Percentiles rank a stretch among this genome's conserved stretches.
These are phyloP conservation scores for Zaprionus lineosus DNA, from an alignment of 2,888 invertebrate genomes.

Conservation along the genomic window DNA sequence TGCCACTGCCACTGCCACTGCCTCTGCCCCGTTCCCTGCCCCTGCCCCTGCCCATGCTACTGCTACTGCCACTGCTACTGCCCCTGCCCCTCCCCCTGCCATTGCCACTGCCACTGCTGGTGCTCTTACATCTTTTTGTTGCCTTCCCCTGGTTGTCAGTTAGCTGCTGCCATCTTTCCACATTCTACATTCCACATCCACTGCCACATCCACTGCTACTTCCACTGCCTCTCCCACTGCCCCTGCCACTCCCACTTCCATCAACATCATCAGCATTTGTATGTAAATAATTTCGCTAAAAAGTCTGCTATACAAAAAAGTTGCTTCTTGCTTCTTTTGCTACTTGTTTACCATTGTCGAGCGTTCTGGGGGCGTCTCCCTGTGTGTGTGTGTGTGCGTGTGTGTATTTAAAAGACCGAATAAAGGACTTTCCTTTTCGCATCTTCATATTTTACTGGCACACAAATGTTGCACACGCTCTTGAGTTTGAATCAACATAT, in stretches of 20 bases:
- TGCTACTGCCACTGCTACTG: too few species aligned
- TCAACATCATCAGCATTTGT: constrained; percentile 63
- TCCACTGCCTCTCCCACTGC: too few species aligned
- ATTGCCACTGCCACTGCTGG: too few species aligned
- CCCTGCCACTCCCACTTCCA: constrained; percentile 42
- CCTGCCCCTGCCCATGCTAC: too few species aligned
- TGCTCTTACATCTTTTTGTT: neutral
- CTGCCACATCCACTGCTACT: too few species aligned
- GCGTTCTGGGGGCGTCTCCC: constrained; percentile 14
- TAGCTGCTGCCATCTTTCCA: constrained; percentile 38
- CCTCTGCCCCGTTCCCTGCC: neutral
- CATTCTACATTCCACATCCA: too few species aligned
- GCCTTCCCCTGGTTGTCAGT: neutral
- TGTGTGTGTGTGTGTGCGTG: constrained; percentile 5
- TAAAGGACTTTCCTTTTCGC: constrained; percentile 25
- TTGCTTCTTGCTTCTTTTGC: constrained; percentile 43
- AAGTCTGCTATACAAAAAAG: constrained; percentile 57
- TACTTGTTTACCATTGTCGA: constrained; percentile 34
- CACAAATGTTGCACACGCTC: constrained; percentile 26
- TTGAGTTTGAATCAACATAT: constrained; percentile 40
- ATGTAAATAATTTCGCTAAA: constrained; percentile 63
- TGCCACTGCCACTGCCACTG: too few species aligned
- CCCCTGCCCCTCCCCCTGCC: too few species aligned
- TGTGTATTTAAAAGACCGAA: constrained; percentile 4
- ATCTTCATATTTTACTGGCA: constrained; percentile 42